Base-by-base conservation (phyloP, 1,140 invertebrate genomes). In the Drosophila athabasca region DNA sequence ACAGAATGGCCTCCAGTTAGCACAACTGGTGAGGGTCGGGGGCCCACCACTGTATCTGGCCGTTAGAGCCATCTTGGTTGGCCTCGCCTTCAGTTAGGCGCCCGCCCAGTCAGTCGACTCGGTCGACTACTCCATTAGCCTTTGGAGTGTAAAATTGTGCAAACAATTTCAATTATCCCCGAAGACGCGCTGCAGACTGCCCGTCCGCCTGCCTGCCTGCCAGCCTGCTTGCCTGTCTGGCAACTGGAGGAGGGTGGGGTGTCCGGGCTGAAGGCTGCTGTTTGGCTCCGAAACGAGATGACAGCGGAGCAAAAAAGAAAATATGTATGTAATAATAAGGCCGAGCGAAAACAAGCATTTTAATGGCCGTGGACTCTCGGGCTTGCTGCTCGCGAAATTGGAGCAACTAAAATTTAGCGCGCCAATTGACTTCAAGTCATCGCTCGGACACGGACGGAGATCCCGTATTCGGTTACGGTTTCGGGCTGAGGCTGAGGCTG, bases 121-220 rank as follows among this genome's bases (percentile, higher is more conserved):
- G 79, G 83, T 87, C 83, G 79, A 87, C 83, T 87, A 83, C 84
- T 89, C 84, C 85, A 89, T 90, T 89, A 90, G 84, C 85, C 84
- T 90, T 88, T 89, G 73, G 84, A 89, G 84, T 89, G 84, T 89
- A 88, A 89, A 89, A 89, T 89, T 89, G 84, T 76, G 84, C 84
- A 89, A 89, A 89, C 84, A 89, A 90, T 89, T 89, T 90, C 84
- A 89, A 89, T 89, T 89, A 89, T 84, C 74, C 84, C 79, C 72
- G 78, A 87, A 87, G 83, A 82, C 83, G 67, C 83, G 71, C 61
- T 83, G 79, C 79, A 82, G 71, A 81, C 82, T 59, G 66, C 65
- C n/a, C n/a, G n/a, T n/a, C n/a, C n/a, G n/a, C n/a, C 82, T 59
- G 66, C 65, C 82, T 59, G 66, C 65, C 82, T 59, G 66, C 62